These are phyloP conservation scores for Eclectus roratus DNA, from an alignment of 2,113 vertebrate genomes.

Conservation along the genomic window DNA sequence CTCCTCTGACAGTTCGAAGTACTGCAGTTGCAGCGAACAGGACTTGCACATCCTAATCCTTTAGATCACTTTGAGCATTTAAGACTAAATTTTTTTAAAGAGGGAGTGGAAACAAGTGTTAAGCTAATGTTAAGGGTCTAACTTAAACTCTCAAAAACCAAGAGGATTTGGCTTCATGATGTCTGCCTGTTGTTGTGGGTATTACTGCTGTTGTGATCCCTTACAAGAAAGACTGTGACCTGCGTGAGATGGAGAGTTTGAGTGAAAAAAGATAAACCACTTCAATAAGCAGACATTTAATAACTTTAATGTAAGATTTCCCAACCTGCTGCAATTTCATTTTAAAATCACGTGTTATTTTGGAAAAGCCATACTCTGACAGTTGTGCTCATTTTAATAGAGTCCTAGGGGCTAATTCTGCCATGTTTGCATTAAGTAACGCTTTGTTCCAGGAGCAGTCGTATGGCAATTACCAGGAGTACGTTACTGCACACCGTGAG, in stretches of 20 bases:
- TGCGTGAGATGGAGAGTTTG: background rate
- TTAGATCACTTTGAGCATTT: background rate
- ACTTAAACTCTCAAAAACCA: background rate
- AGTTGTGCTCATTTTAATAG: constrained; percentile 10
- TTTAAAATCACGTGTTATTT: background rate
- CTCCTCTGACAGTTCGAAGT: background rate
- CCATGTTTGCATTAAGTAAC: background rate
- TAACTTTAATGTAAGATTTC: constrained; percentile 35
- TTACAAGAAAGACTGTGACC: background rate
- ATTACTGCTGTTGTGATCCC: background rate
- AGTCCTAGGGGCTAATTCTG: constrained; percentile 30
- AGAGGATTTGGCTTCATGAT: constrained; percentile 8
- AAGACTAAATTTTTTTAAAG: background rate
- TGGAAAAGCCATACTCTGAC: background rate
- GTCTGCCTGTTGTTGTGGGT: background rate
- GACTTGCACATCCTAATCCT: background rate
- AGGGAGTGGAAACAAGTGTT: background rate
- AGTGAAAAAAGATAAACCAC: background rate
- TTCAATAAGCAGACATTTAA: background rate
- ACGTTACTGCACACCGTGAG: background rate
- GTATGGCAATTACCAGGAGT: constrained; percentile 8
- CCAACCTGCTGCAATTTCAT: background rate
- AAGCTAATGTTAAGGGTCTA: background rate
- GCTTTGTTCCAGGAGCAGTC: constrained; percentile 19
- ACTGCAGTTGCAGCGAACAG: background rate